Evolutionary conservation across 2,888 invertebrate genomes (phyloP).

Genomic region (Labia minor): DNA sequence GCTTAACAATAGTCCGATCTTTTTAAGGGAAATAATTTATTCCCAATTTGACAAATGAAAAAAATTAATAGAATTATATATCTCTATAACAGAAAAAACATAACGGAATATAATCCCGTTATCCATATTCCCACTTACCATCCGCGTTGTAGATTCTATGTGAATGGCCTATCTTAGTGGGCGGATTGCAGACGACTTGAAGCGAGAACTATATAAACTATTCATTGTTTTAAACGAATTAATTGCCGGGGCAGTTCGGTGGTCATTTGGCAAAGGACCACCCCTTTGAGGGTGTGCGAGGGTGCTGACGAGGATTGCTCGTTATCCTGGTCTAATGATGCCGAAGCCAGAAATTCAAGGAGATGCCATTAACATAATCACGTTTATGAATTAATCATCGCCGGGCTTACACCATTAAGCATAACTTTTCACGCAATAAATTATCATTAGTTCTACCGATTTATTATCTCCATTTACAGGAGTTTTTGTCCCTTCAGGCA

Average conservation of each 20-base stretch:
- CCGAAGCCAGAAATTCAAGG: slow-evolving; percentile 8
- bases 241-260: background rate
- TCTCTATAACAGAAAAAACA: too few species aligned
- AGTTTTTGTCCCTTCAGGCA: too few species aligned
- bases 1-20: too few species aligned
- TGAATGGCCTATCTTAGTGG: background rate
- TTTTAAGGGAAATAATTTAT: too few species aligned
- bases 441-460: background rate
- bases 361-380: slow-evolving; percentile 4
- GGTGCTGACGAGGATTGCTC: background rate
- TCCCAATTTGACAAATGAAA: too few species aligned
- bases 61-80: too few species aligned
- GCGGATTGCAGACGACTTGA: background rate
- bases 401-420: background rate
- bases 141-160: background rate
- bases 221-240: slow-evolving; percentile 13
- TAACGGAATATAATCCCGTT: too few species aligned
- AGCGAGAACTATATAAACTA: background rate
- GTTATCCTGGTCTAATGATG: background rate
- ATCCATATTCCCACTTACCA: too few species aligned
- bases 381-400: slow-evolving; percentile 3
- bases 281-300: background rate
- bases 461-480: background rate
- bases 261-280: slow-evolving; percentile 13
- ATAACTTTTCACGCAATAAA: background rate